phyloP scores from a whole-genome alignment of 2,888 invertebrate genomes.

The Acleris literana region DNA sequence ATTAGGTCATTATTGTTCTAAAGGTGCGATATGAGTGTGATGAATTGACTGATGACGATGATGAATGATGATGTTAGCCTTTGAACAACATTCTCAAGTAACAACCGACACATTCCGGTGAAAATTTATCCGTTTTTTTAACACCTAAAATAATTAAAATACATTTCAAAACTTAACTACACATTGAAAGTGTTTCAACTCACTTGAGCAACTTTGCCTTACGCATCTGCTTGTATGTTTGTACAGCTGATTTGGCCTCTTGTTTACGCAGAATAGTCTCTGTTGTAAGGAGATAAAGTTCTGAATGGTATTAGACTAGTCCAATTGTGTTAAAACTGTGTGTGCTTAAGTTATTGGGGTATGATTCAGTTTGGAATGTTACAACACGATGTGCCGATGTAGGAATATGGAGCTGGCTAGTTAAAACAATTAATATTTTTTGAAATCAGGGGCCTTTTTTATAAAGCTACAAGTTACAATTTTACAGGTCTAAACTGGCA shows the following conservation, averaged over 20 bases:
- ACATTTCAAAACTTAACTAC: conserved; percentile 5
- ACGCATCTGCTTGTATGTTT: conserved; percentile 20
- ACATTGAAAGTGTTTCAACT: conserved; percentile 24
- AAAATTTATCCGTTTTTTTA: neutral
- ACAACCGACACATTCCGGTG: too few species aligned
- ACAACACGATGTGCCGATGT: neutral
- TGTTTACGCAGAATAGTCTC: conserved; percentile 2
- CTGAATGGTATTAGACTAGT: neutral
- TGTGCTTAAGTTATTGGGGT: conserved; percentile 21
- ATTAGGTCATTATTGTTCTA: too few species aligned
- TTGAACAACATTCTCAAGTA: too few species aligned
- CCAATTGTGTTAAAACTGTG: conserved; percentile 25
- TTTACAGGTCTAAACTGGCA: too few species aligned
- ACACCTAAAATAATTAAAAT: neutral
- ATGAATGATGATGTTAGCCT: too few species aligned
- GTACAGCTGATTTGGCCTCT: conserved; percentile 25
- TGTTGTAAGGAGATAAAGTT: conserved; percentile 1
- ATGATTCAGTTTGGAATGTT: conserved; percentile 36
- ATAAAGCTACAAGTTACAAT: too few species aligned
- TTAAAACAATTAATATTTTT: too few species aligned
- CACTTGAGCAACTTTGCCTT: conserved; percentile 17
- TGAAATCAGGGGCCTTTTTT: too few species aligned
- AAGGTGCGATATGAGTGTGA: too few species aligned
- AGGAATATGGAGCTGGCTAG: too few species aligned
- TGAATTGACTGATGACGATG: too few species aligned